Conservation (phyloP, 2,888 invertebrate genomes). For the Pachymerium ferrugineum region DNA sequence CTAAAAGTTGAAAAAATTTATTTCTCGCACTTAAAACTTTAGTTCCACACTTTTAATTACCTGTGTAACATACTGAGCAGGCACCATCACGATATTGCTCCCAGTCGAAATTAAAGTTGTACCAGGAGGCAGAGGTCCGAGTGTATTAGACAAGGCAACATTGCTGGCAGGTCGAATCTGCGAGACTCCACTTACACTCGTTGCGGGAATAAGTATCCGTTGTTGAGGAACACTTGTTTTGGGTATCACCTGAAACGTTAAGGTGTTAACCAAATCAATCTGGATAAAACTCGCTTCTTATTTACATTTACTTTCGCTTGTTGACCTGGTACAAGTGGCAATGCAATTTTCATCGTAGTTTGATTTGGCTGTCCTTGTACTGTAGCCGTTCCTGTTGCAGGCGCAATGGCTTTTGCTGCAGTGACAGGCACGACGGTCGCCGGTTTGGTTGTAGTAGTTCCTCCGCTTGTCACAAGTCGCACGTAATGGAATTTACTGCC, state of each 20-base stretch:
- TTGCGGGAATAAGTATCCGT: conserved; percentile 38
- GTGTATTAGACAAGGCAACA: conserved; percentile 44
- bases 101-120: conserved; percentile 44
- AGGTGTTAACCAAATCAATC: not conserved
- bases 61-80: conserved; percentile 56
- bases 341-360: conserved; percentile 43
- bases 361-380: conserved; percentile 33
- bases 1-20: not conserved
- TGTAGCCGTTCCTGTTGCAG: conserved; percentile 37
- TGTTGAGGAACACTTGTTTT: conserved; percentile 36
- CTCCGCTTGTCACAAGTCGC: conserved; percentile 45
- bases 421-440: conserved; percentile 36
- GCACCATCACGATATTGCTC: conserved; percentile 56
- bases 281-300: no score
- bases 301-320: not conserved
- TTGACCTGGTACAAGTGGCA: conserved; percentile 40
- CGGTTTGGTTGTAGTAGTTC: conserved; percentile 34
- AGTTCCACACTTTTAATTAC: conserved; percentile 35
- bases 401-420: conserved; percentile 33
- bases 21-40: not conserved
- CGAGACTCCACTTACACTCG: conserved; percentile 39
- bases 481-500: conserved; percentile 49
- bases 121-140: conserved; percentile 44
- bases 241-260: conserved; percentile 38
- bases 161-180: conserved; percentile 43